A percentile compares a stretch with the other conserved stretches of the same genome.
Conservation (phyloP, 2,797 vertebrate genomes). For the Epinephelus awoara region DNA sequence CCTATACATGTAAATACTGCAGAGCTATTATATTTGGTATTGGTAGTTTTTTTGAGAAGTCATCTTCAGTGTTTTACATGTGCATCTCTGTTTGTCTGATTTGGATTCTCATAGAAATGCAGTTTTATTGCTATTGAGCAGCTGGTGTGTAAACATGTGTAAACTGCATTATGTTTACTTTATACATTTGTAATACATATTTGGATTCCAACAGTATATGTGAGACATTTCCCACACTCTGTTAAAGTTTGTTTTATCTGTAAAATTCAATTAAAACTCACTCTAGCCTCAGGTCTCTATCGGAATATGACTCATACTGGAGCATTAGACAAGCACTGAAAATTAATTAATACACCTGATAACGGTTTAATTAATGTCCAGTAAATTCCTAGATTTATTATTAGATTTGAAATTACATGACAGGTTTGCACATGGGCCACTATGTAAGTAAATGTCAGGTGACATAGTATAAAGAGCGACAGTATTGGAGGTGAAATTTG, state of each 20-base stretch:
- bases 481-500: too few relatives aligned
- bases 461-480: too few relatives aligned
- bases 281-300: not conserved
- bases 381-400: not conserved
- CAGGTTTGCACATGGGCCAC: not conserved
- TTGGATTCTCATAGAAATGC: not conserved
- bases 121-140: not conserved
- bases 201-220: not conserved
- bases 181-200: not conserved
- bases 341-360: not conserved
- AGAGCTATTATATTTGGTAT: not conserved
- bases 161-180: not conserved
- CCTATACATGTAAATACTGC: not conserved
- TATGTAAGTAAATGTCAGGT: not conserved
- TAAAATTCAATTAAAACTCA: not conserved
- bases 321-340: not conserved
- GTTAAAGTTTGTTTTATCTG: not conserved
- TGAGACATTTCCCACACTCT: not conserved
- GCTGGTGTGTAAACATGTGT: not conserved
- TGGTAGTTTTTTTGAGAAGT: not conserved
- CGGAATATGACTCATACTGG: not conserved
- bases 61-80: too few relatives aligned
- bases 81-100: too few relatives aligned
- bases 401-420: not conserved
- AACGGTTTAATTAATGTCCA: not conserved